phyloP scores from a whole-genome alignment of 2,888 invertebrate genomes.

The Adineta ricciae region DNA sequence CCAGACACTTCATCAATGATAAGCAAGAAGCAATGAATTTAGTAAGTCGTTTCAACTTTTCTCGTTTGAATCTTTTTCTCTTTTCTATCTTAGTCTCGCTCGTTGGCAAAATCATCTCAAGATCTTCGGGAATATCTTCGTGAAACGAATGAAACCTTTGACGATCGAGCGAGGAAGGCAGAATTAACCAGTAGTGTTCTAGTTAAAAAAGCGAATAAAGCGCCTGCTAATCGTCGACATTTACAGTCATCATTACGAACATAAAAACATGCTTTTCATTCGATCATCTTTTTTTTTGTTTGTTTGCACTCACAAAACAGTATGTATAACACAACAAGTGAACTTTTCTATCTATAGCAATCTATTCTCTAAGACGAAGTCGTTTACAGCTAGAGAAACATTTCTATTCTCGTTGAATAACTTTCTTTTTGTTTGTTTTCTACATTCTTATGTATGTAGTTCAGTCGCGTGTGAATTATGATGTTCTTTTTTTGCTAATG shows the following conservation, averaged over 20 bases:
- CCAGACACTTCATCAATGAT: neutral
- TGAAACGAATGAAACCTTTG: neutral
- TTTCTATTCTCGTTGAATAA: neutral
- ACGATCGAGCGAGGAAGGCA: neutral
- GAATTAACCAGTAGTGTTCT: neutral
- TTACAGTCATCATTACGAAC: neutral
- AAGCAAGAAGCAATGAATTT: neutral
- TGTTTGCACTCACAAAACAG: neutral
- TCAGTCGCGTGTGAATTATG: neutral
- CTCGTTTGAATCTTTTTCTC: neutral
- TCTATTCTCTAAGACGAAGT: neutral
- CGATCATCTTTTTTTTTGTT: neutral
- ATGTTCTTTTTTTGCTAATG: neutral
- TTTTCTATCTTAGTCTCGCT: neutral
- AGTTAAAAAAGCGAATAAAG: neutral
- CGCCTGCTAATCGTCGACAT: neutral
- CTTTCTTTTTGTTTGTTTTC: neutral
- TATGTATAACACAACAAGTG: neutral
- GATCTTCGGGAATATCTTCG: neutral
- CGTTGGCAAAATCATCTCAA: slow-evolving; percentile 18
- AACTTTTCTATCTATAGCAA: neutral
- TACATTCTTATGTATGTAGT: neutral
- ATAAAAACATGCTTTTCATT: neutral
- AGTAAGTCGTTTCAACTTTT: neutral
- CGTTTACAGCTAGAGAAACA: neutral